phyloP scores from a whole-genome alignment of 2,888 invertebrate genomes.

The Isotomurus palustris region DNA sequence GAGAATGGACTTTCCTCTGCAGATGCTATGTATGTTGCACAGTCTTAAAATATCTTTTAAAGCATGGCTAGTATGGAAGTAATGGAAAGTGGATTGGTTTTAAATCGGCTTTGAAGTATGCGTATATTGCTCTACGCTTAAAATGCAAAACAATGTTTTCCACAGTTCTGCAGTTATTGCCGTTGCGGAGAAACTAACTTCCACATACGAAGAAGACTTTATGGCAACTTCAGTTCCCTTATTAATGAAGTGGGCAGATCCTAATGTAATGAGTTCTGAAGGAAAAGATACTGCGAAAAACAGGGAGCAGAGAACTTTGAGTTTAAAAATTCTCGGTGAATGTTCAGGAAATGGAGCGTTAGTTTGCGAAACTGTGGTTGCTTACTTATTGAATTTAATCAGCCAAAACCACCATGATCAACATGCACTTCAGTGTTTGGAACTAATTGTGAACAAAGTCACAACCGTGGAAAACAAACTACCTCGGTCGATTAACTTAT shows the following conservation, averaged over 20 bases:
- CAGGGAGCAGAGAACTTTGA: background rate
- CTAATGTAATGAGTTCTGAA: background rate
- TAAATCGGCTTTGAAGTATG: too few relatives aligned
- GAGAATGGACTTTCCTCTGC: background rate
- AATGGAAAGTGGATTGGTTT: too few relatives aligned
- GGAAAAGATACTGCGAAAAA: background rate
- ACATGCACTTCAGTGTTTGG: background rate
- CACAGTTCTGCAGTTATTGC: constrained; percentile 23
- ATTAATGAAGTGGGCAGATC: background rate
- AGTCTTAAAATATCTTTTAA: too few relatives aligned
- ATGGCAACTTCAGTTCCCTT: background rate
- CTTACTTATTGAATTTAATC: background rate
- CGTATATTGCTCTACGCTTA: too few relatives aligned
- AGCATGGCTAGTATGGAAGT: too few relatives aligned
- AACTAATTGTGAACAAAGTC: constrained; percentile 6
- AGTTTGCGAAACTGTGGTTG: constrained; percentile 3
- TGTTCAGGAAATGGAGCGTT: constrained; percentile 1
- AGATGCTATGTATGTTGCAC: constrained; percentile 17
- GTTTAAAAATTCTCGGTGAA: constrained; percentile 5
- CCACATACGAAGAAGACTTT: constrained; percentile 23
- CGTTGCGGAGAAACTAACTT: constrained; percentile 11
- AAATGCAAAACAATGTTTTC: too few relatives aligned
- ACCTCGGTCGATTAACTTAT: background rate
- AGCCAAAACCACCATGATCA: background rate
- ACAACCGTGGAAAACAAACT: background rate